Evolutionary conservation across 2,888 invertebrate species (phyloP).

Genomic region (Helobdella robusta): DNA sequence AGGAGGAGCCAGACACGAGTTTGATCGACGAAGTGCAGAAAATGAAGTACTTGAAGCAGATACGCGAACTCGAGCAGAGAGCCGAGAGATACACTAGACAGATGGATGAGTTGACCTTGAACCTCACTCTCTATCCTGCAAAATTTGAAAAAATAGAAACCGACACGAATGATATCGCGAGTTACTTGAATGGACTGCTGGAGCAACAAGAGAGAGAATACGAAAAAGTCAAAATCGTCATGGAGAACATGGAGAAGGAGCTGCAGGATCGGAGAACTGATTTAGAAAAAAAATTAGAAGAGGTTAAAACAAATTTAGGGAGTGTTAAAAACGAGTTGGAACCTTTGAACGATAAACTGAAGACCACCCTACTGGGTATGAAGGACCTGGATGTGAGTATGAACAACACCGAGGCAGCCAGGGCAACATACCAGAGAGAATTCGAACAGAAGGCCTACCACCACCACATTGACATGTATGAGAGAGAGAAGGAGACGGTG

Average conservation of each 20-base stretch:
- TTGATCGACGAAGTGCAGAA: conserved; percentile 6
- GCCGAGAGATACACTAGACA: conserved; percentile 18
- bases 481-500: conserved; percentile 23
- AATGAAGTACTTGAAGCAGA: conserved; percentile 17
- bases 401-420: not conserved
- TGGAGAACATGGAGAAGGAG: not conserved
- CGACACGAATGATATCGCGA: conserved; percentile 20
- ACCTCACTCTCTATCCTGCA: conserved; percentile 17
- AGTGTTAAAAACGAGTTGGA: not conserved
- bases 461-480: conserved; percentile 19
- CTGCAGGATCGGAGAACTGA: not conserved
- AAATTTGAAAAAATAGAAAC: conserved; percentile 21
- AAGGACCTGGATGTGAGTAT: not conserved
- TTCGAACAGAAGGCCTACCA: conserved; percentile 12
- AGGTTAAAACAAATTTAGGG: conserved; percentile 1
- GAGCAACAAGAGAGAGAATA: conserved; percentile 15
- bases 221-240: not conserved
- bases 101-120: conserved; percentile 15
- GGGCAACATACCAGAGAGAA: not conserved
- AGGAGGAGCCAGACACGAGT: not conserved
- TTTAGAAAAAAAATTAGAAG: conserved; percentile 5
- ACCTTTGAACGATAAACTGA: conserved; percentile 18
- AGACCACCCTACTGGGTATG: not conserved
- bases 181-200: conserved; percentile 14
- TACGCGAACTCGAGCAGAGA: conserved; percentile 11